Percentiles rank a stretch among this genome's conserved stretches.
These are phyloP conservation scores for Acleris sparsana DNA, from an alignment of 2,888 invertebrate genomes.

Conservation along the genomic window DNA sequence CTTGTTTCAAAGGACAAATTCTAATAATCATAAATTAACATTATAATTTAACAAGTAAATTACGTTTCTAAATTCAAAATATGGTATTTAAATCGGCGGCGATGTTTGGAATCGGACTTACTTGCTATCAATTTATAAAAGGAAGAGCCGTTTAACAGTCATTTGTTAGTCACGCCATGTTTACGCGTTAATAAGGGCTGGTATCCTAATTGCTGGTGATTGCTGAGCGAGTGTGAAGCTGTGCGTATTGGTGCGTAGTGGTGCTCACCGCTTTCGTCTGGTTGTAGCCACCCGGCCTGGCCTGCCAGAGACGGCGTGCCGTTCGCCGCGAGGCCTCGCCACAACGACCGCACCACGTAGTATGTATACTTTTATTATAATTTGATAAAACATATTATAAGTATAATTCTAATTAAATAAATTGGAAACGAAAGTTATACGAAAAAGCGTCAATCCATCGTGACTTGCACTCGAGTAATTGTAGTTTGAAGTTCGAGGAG, in stretches of 20 bases:
- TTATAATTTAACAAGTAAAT: too few relatives aligned
- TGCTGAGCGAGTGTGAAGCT: constrained; percentile 33
- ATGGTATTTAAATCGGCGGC: too few relatives aligned
- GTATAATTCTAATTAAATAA: background rate
- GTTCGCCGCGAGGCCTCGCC: constrained; percentile 56
- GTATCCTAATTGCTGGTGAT: constrained; percentile 29
- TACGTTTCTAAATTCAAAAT: too few relatives aligned
- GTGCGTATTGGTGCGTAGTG: constrained; percentile 29
- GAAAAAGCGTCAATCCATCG: too few relatives aligned
- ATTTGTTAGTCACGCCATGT: background rate
- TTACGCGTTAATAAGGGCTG: background rate
- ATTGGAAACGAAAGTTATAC: too few relatives aligned
- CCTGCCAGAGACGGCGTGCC: constrained; percentile 51
- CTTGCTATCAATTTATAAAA: too few relatives aligned
- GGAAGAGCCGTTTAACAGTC: too few relatives aligned
- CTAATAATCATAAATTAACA: too few relatives aligned
- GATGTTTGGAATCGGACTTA: too few relatives aligned
- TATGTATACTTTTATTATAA: constrained; percentile 57
- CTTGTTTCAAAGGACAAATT: too few relatives aligned
- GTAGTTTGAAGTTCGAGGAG: too few relatives aligned
- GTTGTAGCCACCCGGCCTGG: constrained; percentile 73
- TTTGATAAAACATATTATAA: background rate
- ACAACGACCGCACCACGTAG: constrained; percentile 65
- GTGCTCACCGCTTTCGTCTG: constrained; percentile 57
- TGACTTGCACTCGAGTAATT: too few relatives aligned